phyloP scores from a whole-genome alignment of 1,140 invertebrate species.

The Pseudomyrmex sp. region DNA sequence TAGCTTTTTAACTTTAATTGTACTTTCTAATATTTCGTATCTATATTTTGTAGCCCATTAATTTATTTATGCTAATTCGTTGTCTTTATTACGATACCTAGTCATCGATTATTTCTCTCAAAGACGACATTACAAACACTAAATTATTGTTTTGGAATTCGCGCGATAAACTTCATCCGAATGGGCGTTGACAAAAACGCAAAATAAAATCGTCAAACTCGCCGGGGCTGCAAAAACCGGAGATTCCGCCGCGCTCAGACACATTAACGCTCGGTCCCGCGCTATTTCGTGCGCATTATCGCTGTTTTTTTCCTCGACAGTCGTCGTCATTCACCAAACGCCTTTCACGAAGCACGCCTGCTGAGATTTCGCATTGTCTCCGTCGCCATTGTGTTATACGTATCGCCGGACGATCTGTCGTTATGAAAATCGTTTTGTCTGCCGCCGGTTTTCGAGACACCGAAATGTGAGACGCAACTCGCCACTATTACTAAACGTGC shows the following conservation, averaged over 20 bases:
- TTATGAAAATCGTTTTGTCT: conserved; percentile 30
- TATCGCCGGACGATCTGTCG: conserved; percentile 28
- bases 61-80: conserved; percentile 35
- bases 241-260: background rate
- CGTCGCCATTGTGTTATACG: conserved; percentile 6
- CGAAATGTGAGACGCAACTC: background rate
- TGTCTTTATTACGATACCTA: background rate
- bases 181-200: background rate
- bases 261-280: background rate
- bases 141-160: conserved; percentile 23
- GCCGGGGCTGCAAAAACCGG: background rate
- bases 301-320: conserved; percentile 15
- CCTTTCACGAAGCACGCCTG: background rate
- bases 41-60: background rate
- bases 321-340: background rate
- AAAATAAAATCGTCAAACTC: conserved; percentile 16
- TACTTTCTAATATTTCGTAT: too few species aligned
- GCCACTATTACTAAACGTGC: conserved; percentile 8
- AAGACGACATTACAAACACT: background rate
- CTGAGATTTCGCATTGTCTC: conserved; percentile 7
- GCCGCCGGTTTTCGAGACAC: background rate
- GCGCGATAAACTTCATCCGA: background rate
- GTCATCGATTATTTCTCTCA: background rate
- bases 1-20: background rate
- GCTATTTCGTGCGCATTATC: conserved; percentile 20